Evolutionary conservation across 2,888 invertebrate species (phyloP).

Genomic region (Tetranychus piercei): DNA sequence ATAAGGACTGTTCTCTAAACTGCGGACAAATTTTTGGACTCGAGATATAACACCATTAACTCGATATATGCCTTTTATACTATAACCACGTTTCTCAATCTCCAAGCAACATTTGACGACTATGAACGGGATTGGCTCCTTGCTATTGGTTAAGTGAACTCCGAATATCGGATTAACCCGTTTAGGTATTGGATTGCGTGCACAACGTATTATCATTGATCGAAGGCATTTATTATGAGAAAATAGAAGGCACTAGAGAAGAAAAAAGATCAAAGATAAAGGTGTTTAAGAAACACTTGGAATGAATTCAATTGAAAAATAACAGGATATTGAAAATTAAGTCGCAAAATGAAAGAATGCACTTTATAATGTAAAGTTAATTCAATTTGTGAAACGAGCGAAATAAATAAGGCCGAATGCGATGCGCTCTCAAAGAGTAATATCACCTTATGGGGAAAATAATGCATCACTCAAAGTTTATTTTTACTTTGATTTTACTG

Average conservation of each 20-base stretch:
- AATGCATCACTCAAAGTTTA: too few relatives aligned
- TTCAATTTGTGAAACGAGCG: too few relatives aligned
- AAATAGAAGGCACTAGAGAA: constrained; percentile 19
- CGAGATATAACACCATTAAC: constrained; percentile 20
- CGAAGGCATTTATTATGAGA: constrained; percentile 21
- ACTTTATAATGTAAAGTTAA: too few relatives aligned
- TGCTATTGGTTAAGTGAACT: not conserved
- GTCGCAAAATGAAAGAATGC: too few relatives aligned
- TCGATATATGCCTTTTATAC: constrained; percentile 20
- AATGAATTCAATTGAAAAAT: too few relatives aligned
- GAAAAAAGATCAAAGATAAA: not conserved
- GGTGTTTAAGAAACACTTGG: too few relatives aligned
- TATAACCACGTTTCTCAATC: constrained; percentile 20
- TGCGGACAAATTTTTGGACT: constrained; percentile 20
- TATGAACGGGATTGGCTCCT: constrained; percentile 18
- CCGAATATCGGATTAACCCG: constrained; percentile 13
- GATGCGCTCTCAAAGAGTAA: too few relatives aligned
- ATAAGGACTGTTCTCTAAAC: constrained; percentile 22
- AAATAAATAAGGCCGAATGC: too few relatives aligned
- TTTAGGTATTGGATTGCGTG: constrained; percentile 14
- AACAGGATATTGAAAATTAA: too few relatives aligned
- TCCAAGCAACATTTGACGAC: constrained; percentile 21
- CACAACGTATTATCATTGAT: constrained; percentile 20
- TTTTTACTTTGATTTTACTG: too few relatives aligned
- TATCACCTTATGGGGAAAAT: too few relatives aligned